Percentiles rank a stretch among this genome's conserved stretches.
phyloP scores from a whole-genome alignment of 2,888 invertebrate species.

The Eremobia ochroleuca region DNA sequence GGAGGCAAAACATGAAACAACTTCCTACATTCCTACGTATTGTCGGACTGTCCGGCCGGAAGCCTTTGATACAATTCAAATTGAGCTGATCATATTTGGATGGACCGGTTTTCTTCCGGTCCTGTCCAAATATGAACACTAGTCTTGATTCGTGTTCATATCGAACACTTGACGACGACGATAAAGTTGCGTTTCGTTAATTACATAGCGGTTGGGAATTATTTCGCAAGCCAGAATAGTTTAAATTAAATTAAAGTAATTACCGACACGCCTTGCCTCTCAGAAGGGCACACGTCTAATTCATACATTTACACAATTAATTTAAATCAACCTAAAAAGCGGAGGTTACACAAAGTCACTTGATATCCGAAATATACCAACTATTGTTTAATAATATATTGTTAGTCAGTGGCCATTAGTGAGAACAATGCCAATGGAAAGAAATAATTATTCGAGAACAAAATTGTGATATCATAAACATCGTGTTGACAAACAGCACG shows the following conservation, averaged over 20 bases:
- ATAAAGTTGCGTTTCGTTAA: not conserved
- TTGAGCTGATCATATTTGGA: conserved; percentile 46
- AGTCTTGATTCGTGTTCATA: not conserved
- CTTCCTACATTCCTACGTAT: conserved; percentile 20
- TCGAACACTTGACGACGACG: not conserved
- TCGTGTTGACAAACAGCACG: conserved; percentile 32
- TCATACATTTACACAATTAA: conserved; percentile 11
- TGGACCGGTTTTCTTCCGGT: conserved; percentile 44
- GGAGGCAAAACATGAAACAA: not conserved
- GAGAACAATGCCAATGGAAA: conserved; percentile 42
- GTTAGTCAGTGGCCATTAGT: conserved; percentile 2
- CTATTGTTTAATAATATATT: conserved; percentile 31
- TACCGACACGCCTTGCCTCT: conserved; percentile 29
- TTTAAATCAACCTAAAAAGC: conserved; percentile 25
- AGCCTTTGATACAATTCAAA: conserved; percentile 32
- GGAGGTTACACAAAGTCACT: conserved; percentile 28
- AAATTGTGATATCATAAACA: conserved; percentile 35
- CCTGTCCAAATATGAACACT: conserved; percentile 33
- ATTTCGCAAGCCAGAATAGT: conserved; percentile 10
- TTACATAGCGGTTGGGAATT: not conserved
- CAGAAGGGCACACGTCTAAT: conserved; percentile 23
- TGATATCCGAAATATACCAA: conserved; percentile 32
- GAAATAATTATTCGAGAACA: conserved; percentile 29
- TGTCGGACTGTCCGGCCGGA: conserved; percentile 27
- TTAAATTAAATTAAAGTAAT: conserved; percentile 33